phyloP scores from a whole-genome alignment of 2,888 invertebrate species.

The Yponomeuta plumbellus region DNA sequence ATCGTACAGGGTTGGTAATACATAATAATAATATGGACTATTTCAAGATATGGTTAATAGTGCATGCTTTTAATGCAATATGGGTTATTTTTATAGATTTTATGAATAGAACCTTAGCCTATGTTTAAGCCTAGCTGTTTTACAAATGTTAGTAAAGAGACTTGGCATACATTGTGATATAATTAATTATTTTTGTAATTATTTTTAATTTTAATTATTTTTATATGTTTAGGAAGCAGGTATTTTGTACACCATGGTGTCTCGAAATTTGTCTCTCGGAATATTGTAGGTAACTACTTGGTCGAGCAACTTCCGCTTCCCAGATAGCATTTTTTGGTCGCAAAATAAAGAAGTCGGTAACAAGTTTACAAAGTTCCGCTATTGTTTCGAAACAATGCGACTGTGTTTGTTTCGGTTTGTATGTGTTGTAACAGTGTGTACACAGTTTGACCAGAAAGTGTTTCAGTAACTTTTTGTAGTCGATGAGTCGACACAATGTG shows the following conservation, averaged over 20 bases:
- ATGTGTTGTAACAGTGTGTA: too few species aligned
- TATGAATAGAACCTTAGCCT: not conserved
- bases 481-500: too few species aligned
- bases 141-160: not conserved
- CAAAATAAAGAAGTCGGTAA: too few species aligned
- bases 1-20: too few species aligned
- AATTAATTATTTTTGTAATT: not conserved
- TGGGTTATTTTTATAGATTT: not conserved
- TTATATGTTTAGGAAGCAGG: not conserved
- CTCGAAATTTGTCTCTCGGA: not conserved
- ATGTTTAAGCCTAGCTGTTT: not conserved
- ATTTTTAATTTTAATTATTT: not conserved
- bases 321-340: too few species aligned
- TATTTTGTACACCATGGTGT: not conserved
- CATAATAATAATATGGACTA: too few species aligned
- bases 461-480: too few species aligned
- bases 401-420: too few species aligned
- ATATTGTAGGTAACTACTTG: not conserved
- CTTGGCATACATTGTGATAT: not conserved
- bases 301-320: not conserved
- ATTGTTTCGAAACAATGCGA: too few species aligned
- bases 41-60: not conserved
- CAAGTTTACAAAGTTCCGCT: too few species aligned
- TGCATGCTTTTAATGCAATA: not conserved
- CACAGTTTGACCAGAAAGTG: too few species aligned